phyloP scores from a whole-genome alignment of 2,888 invertebrate species.

The Mactromeris polynyma region DNA sequence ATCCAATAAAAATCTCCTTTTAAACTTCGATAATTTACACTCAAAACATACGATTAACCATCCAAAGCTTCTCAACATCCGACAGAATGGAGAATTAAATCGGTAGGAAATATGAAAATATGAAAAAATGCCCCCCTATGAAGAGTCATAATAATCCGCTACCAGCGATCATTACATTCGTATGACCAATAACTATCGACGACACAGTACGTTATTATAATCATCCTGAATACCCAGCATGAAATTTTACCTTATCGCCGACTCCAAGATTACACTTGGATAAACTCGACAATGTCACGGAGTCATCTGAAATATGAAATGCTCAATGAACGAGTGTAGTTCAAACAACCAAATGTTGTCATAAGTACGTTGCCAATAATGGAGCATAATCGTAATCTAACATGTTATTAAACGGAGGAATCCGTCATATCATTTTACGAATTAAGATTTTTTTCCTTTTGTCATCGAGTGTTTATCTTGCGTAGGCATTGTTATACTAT shows the following conservation, averaged over 20 bases:
- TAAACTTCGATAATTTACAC: constrained; percentile 9
- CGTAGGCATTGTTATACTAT: constrained; percentile 39
- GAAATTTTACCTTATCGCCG: constrained; percentile 3
- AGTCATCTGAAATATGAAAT: constrained; percentile 43
- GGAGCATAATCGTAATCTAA: constrained; percentile 39
- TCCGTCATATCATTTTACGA: constrained; percentile 58
- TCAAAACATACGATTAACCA: background rate
- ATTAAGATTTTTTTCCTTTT: constrained; percentile 55
- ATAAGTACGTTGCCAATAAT: constrained; percentile 39
- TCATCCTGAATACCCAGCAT: background rate
- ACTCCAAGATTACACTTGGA: constrained; percentile 28
- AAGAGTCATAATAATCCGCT: constrained; percentile 26
- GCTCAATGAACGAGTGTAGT: constrained; percentile 41
- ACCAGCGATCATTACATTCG: constrained; percentile 11
- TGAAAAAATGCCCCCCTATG: constrained; percentile 6
- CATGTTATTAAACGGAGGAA: constrained; percentile 42
- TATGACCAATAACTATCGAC: constrained; percentile 15
- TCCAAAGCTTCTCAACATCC: constrained; percentile 1
- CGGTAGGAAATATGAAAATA: constrained; percentile 3
- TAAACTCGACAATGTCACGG: constrained; percentile 41
- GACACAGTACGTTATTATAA: constrained; percentile 15
- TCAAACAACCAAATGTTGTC: constrained; percentile 43
- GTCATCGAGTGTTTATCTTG: constrained; percentile 54
- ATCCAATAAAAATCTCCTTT: constrained; percentile 15
- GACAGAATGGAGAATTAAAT: constrained; percentile 7